Base-by-base conservation (phyloP, 2,113 vertebrate genomes). In the Lycocorax pyrrhopterus region DNA sequence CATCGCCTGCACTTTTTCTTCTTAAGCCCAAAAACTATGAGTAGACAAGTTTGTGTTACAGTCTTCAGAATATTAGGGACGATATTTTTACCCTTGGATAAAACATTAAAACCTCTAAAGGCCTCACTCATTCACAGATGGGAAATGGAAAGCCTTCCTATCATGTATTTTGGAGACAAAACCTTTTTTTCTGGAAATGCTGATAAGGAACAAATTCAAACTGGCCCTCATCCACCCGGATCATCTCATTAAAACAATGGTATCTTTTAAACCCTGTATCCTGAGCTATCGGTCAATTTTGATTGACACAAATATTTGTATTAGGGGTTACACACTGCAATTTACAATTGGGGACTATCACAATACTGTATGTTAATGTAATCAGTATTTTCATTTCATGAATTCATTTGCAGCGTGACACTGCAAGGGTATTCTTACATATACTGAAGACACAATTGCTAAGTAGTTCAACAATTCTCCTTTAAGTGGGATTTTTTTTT, bases 261-360 rank as follows among this genome's bases (percentile, higher is more conserved):
- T 69, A 95, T 96, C 94, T 96, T 86, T 92, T 92, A 96, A 94
- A 93, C 30, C 60, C 80, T 67, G 76, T 86, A 78, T 81, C 86
- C 69, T 81, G 73, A 91, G 90, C 92, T 94, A 94, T 96, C 81
- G 86, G 96, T 95, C 96, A 97, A 95, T 95, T 96, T 95, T 97
- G 96, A 97, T 94, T 97, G 96, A 96, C 97, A 96, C 94, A 97
- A 97, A 97, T 97, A 96, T 97, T 97, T 97, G 96, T 93, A 96
- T 94, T 96, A 97, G 96, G 93, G 95, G 86, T 95, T 96, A 95
- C 95, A 92, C 94, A 66, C 90, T 93, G 90, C 92, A 96, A 96
- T 97, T 96, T 97, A 94, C 92, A 95, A 93, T 8, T 90, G 96
- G 83, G 86, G 86, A 88, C 78, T 93, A 96, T 96, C 94, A 97